Evolutionary conservation across 2,888 invertebrate genomes (phyloP).

Genomic region (Drosophila kanekoi): DNA sequence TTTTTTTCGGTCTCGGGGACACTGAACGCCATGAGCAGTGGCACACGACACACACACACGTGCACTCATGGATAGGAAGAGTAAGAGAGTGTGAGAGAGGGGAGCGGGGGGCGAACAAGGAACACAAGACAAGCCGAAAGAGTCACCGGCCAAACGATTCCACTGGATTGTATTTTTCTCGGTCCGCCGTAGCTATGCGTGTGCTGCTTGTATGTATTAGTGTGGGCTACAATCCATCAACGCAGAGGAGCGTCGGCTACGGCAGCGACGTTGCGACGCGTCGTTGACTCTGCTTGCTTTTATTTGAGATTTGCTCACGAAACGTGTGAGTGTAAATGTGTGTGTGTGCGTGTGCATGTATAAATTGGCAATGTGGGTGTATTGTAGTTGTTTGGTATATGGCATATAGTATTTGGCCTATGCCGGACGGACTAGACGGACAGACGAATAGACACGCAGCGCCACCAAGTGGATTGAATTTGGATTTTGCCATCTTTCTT

Average conservation of each 20-base stretch:
- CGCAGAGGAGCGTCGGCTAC: conserved; percentile 32
- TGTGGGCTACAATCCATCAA: conserved; percentile 71
- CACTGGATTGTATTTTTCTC: conserved; percentile 64
- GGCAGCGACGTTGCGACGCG: conserved; percentile 35
- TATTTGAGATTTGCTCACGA: conserved; percentile 76
- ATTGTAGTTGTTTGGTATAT: conserved; percentile 27
- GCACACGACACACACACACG: conserved; percentile 65
- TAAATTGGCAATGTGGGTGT: conserved; percentile 59
- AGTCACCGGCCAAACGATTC: conserved; percentile 62
- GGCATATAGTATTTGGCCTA: conserved; percentile 33
- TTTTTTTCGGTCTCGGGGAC: conserved; percentile 60
- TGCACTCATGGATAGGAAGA: conserved; percentile 31
- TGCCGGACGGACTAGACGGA: conserved; percentile 19
- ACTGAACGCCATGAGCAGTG: conserved; percentile 68
- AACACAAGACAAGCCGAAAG: conserved; percentile 55
- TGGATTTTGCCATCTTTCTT: conserved; percentile 52
- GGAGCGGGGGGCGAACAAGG: conserved; percentile 35
- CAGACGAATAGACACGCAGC: conserved; percentile 2
- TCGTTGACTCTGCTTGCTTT: conserved; percentile 70
- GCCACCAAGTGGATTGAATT: conserved; percentile 70
- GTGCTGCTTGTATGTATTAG: conserved; percentile 13
- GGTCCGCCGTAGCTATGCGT: conserved; percentile 32
- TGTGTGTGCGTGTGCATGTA: conserved; percentile 21
- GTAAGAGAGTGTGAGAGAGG: too few relatives aligned
- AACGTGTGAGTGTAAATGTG: conserved; percentile 36